Conservation (phyloP, 2,797 vertebrate genomes). For the Anguilla anguilla region DNA sequence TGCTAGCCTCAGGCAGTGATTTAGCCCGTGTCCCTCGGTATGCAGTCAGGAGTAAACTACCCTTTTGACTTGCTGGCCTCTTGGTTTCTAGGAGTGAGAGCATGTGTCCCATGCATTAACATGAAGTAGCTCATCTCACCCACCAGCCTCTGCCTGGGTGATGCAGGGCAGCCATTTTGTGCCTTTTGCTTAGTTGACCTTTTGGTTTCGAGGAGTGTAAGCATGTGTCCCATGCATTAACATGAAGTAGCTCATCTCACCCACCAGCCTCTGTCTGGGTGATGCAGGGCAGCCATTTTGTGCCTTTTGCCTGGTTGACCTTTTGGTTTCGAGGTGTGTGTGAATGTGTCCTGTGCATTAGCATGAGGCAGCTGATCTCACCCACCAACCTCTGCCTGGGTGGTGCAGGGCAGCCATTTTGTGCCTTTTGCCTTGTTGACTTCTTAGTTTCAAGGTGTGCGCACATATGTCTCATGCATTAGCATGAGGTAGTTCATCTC, state of each 20-base stretch:
- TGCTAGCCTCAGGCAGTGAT: constrained; percentile 44
- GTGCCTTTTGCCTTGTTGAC: background rate
- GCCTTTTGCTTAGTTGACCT: background rate
- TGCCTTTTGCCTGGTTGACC: background rate
- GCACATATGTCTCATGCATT: background rate
- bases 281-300: background rate
- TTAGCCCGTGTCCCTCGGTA: background rate
- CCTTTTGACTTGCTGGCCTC: background rate
- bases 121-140: background rate
- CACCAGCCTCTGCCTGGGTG: background rate
- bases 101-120: background rate
- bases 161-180: background rate
- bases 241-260: background rate
- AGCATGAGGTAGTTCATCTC: background rate
- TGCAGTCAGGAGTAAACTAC: background rate
- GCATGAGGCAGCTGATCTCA: background rate
- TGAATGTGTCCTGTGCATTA: background rate
- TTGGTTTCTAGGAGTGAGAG: background rate
- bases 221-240: background rate
- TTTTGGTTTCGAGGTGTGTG: background rate
- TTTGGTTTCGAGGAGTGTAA: background rate
- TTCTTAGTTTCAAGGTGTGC: background rate
- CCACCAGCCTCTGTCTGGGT: background rate
- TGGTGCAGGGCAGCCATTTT: background rate
- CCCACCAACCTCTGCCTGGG: background rate